These are phyloP conservation scores for Sitta europaea DNA, from an alignment of 2,113 vertebrate species.

Conservation along the genomic window DNA sequence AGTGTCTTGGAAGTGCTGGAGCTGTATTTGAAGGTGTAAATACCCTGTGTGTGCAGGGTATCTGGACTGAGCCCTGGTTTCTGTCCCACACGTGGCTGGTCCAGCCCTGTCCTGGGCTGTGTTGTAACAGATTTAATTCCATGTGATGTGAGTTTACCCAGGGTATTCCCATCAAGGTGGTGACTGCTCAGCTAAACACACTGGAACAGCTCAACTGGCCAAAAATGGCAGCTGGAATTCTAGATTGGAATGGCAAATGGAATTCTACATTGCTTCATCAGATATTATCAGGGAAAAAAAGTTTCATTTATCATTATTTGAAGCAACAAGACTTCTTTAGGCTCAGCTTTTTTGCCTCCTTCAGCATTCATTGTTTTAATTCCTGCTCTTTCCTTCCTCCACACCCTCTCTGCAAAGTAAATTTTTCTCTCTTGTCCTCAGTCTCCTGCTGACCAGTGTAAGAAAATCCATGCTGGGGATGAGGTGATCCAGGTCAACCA, in stretches of 20 bases:
- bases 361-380: background rate
- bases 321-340: background rate
- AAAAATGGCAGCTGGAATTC: background rate
- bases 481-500: constrained; percentile 77
- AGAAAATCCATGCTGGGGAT: constrained; percentile 78
- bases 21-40: background rate
- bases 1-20: background rate
- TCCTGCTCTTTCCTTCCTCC: background rate
- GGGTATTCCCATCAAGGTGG: background rate
- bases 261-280: background rate
- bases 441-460: constrained; percentile 81
- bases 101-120: background rate
- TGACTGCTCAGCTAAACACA: background rate
- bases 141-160: background rate
- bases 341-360: background rate
- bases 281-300: background rate
- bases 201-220: background rate
- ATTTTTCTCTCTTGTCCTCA: constrained; percentile 47
- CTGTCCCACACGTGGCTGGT: background rate
- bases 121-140: background rate
- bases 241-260: background rate
- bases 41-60: background rate
- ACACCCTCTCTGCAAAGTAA: background rate
- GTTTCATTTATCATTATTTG: no score
- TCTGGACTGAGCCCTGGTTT: background rate